A percentile compares a stretch with the other conserved stretches of the same genome.
Evolutionary conservation across 2,888 invertebrate species (phyloP).

Genomic region (Oxycera nigricornis): DNA sequence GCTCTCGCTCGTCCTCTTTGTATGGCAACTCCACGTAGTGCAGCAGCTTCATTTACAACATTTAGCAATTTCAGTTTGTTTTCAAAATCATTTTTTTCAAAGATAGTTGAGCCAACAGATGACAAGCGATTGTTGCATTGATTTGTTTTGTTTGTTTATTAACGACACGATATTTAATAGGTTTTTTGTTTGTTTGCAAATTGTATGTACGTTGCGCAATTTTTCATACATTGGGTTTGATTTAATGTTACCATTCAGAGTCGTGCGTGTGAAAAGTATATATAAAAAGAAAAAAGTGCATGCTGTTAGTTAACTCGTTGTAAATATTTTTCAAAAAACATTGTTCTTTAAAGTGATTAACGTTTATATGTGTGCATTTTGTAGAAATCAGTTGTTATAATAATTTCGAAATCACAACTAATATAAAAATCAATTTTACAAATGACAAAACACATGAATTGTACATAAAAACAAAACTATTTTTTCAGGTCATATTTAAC

Average conservation of each 20-base stretch:
- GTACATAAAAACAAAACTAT: too few species aligned
- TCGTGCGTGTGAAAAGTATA: slow-evolving; percentile 45
- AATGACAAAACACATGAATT: too few species aligned
- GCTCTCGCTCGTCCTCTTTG: slow-evolving; percentile 77
- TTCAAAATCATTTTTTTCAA: slow-evolving; percentile 19
- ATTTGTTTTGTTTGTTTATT: slow-evolving; percentile 15
- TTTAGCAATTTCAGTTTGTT: slow-evolving; percentile 42
- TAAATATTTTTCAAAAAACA: neutral
- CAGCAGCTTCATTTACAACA: slow-evolving; percentile 70
- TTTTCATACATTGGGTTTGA: neutral
- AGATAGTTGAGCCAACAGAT: slow-evolving; percentile 34
- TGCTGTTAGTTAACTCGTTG: slow-evolving; percentile 48
- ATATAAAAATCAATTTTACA: too few species aligned
- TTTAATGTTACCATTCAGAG: slow-evolving; percentile 41
- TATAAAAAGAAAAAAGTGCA: slow-evolving; percentile 55
- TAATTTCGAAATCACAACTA: too few species aligned
- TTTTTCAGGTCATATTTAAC: too few species aligned
- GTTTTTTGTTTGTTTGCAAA: slow-evolving; percentile 31
- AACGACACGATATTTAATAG: slow-evolving; percentile 28
- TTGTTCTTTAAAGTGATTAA: too few species aligned
- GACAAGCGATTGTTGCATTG: slow-evolving; percentile 47
- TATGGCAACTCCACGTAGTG: slow-evolving; percentile 83
- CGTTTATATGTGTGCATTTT: too few species aligned
- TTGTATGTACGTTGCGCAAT: slow-evolving; percentile 2
- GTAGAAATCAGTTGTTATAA: too few species aligned